Conservation (phyloP, 1,140 invertebrate genomes). For the Lamellibrachia luymesi region DNA sequence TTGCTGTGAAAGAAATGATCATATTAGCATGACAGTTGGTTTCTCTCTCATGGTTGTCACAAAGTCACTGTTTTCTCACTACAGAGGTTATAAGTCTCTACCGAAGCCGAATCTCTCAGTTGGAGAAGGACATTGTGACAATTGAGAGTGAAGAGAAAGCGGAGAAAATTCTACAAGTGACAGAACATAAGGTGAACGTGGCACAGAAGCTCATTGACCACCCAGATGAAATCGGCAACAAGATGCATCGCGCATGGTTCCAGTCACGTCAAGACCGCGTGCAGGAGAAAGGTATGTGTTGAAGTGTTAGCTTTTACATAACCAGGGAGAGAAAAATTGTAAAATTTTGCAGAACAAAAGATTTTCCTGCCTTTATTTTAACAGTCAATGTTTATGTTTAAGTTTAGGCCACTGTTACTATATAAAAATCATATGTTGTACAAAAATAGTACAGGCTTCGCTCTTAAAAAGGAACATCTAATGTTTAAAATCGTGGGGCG, state of each 20-base stretch:
- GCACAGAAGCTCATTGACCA: constrained; percentile 72
- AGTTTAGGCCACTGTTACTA: too few relatives aligned
- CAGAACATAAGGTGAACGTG: constrained; percentile 75
- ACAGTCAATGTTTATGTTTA: too few relatives aligned
- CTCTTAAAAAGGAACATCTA: too few relatives aligned
- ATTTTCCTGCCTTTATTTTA: too few relatives aligned
- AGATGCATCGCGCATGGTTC: constrained; percentile 76
- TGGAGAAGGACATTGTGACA: constrained; percentile 76
- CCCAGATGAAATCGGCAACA: constrained; percentile 47
- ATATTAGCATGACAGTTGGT: background rate
- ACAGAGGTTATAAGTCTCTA: constrained; percentile 85
- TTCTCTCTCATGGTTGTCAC: background rate
- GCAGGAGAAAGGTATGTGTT: constrained; percentile 68
- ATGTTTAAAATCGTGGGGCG: too few relatives aligned
- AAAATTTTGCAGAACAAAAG: too few relatives aligned
- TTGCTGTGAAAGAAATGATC: background rate
- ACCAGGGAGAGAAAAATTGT: background rate
- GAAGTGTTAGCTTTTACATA: background rate
- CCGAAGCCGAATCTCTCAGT: constrained; percentile 67
- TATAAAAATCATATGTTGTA: too few relatives aligned
- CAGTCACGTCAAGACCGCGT: constrained; percentile 79
- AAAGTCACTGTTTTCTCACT: background rate
- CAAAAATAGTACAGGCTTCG: too few relatives aligned
- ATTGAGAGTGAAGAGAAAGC: constrained; percentile 82
- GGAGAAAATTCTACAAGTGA: constrained; percentile 77